Evolutionary conservation across 1,140 invertebrate species (phyloP).

Genomic region (Drosophila virilis): DNA sequence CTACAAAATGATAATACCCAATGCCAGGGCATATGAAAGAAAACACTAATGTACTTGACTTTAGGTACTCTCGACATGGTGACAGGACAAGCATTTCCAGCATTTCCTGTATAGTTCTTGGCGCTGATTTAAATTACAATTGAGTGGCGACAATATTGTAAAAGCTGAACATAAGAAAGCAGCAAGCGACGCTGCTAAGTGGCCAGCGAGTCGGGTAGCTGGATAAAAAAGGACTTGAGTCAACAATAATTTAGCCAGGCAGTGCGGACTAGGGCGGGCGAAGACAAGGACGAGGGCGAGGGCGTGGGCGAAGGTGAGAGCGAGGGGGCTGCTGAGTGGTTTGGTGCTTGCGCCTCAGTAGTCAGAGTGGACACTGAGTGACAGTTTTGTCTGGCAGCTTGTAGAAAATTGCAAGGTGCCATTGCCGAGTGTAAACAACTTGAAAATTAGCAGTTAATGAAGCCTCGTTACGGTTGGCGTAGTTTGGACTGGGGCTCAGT

Average conservation of each 20-base stretch:
- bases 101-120: conserved; percentile 45
- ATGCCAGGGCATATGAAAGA: conserved; percentile 7
- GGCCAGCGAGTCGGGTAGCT: conserved; percentile 43
- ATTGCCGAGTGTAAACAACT: conserved; percentile 73
- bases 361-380: conserved; percentile 62
- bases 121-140: conserved; percentile 80
- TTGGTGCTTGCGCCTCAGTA: conserved; percentile 33
- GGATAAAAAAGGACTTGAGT: conserved; percentile 64
- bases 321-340: conserved; percentile 15
- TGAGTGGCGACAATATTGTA: conserved; percentile 79
- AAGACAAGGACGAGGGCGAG: neutral
- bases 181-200: conserved; percentile 56
- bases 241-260: conserved; percentile 74
- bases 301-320: neutral
- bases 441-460: conserved; percentile 80
- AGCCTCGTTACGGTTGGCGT: conserved; percentile 65
- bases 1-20: neutral
- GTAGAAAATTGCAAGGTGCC: conserved; percentile 54
- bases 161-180: conserved; percentile 31
- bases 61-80: conserved; percentile 14
- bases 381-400: conserved; percentile 55
- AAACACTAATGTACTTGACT: conserved; percentile 30
- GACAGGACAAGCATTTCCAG: conserved; percentile 58
- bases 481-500: neutral
- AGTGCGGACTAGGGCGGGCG: neutral